Conservation (phyloP, 2,888 invertebrate genomes). For the Linnaemya vulpina region DNA sequence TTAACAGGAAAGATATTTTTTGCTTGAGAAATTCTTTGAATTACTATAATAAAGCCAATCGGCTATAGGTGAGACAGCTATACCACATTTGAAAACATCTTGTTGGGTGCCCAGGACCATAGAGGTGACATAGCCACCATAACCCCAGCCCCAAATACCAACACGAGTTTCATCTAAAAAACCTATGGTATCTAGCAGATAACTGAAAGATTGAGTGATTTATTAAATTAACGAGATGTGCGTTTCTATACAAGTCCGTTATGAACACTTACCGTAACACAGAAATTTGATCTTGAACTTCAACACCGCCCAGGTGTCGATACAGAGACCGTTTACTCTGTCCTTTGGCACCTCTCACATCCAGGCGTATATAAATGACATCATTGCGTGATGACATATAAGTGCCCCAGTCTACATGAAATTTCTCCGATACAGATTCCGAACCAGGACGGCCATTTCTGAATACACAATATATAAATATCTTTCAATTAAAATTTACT, state of each 20-base stretch:
- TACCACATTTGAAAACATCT: conserved; percentile 95
- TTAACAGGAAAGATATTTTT: neutral
- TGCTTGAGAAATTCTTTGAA: conserved; percentile 76
- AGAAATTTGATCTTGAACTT: conserved; percentile 95
- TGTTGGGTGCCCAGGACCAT: conserved; percentile 95
- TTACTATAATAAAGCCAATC: conserved; percentile 98
- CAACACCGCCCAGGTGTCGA: conserved; percentile 92
- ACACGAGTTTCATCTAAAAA: conserved; percentile 94
- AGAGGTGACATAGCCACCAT: conserved; percentile 96
- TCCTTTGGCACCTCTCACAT: conserved; percentile 93
- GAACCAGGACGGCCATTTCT: conserved; percentile 96
- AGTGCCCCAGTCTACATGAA: conserved; percentile 94
- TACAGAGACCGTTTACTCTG: conserved; percentile 92
- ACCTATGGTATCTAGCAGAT: conserved; percentile 90
- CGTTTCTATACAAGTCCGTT: neutral
- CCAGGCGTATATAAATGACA: conserved; percentile 94
- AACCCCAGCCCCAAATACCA: conserved; percentile 98
- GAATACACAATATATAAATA: conserved; percentile 64
- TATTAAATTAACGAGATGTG: neutral
- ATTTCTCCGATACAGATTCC: conserved; percentile 94
- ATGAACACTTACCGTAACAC: conserved; percentile 86
- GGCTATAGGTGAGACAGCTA: conserved; percentile 96
- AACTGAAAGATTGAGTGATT: conserved; percentile 82
- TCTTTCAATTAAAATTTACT: neutral
- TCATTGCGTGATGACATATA: conserved; percentile 96